Percentiles rank a stretch among this genome's conserved stretches.
Evolutionary conservation across 1,140 invertebrate species (phyloP).

Genomic region (Trialeurodes vaporariorum): DNA sequence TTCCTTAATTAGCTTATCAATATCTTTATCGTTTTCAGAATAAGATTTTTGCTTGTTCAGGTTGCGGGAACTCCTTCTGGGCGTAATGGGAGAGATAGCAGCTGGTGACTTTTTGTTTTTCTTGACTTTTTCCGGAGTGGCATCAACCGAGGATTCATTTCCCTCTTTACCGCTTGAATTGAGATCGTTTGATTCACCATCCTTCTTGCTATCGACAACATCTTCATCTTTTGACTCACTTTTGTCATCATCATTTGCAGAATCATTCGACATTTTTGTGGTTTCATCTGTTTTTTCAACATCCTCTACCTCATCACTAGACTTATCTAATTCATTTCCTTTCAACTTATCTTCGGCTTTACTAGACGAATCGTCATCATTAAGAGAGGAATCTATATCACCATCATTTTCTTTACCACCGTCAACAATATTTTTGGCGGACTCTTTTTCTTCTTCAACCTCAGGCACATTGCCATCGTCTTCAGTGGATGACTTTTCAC

Average conservation of each 20-base stretch:
- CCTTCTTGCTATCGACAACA: not conserved
- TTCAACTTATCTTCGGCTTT: not conserved
- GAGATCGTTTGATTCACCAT: not conserved
- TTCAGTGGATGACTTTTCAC: not conserved
- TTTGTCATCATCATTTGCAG: not conserved
- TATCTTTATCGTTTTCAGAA: conserved; percentile 44
- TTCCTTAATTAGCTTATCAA: conserved; percentile 23
- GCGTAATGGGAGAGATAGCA: conserved; percentile 30
- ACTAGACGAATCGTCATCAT: not conserved
- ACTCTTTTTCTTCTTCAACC: not conserved
- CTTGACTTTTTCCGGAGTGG: not conserved
- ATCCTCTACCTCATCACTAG: not conserved
- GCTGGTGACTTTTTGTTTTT: not conserved
- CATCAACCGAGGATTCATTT: not conserved
- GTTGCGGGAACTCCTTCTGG: conserved; percentile 47
- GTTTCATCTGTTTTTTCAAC: no score
- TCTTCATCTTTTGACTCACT: not conserved
- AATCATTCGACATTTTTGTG: no score
- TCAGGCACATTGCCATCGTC: not conserved
- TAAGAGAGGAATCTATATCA: not conserved
- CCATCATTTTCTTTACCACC: not conserved
- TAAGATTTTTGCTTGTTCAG: conserved; percentile 48
- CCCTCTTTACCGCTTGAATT: not conserved
- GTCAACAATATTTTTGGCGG: not conserved
- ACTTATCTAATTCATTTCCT: not conserved